Evolutionary conservation across 2,113 vertebrate species (phyloP).

Genomic region (Ptychochromis oligacanthus): DNA sequence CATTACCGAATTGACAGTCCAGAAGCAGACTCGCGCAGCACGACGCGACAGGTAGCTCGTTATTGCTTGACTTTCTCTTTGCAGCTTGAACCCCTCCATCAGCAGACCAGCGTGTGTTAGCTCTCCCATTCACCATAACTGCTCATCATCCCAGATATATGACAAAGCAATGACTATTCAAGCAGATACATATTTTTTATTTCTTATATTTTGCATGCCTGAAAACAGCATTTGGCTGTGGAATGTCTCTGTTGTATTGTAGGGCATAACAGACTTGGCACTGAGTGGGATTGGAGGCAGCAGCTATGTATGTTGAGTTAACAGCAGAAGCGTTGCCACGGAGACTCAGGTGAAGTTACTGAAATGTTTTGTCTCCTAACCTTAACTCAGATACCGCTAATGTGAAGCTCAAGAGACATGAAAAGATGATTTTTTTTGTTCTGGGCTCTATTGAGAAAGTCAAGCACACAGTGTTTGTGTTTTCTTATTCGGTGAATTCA

Average conservation of each 20-base stretch:
- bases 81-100: conserved; percentile 1
- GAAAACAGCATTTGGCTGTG: not conserved
- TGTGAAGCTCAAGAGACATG: conserved; percentile 21
- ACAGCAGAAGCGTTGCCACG: conserved; percentile 60
- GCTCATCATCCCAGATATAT: not conserved
- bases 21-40: not conserved
- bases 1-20: conserved; percentile 33
- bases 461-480: not conserved
- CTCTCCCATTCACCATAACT: not conserved
- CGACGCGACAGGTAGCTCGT: conserved; percentile 51
- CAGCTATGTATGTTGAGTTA: conserved; percentile 32
- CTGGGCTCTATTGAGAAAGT: conserved; percentile 9
- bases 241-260: not conserved
- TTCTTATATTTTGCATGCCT: not conserved
- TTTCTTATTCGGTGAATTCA: not conserved
- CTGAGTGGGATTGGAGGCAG: conserved; percentile 21
- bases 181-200: conserved; percentile 7
- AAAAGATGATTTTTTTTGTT: conserved; percentile 9
- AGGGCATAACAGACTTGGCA: not conserved
- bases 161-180: not conserved
- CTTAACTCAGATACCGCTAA: conserved; percentile 30
- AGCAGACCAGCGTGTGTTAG: not conserved
- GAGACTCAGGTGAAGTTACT: conserved; percentile 63
- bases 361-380: conserved; percentile 50
- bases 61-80: conserved; percentile 27